Percentiles rank a stretch among this genome's conserved stretches.
Evolutionary conservation across 2,113 vertebrate species (phyloP).

Genomic region (Opisthocomus hoazin): DNA sequence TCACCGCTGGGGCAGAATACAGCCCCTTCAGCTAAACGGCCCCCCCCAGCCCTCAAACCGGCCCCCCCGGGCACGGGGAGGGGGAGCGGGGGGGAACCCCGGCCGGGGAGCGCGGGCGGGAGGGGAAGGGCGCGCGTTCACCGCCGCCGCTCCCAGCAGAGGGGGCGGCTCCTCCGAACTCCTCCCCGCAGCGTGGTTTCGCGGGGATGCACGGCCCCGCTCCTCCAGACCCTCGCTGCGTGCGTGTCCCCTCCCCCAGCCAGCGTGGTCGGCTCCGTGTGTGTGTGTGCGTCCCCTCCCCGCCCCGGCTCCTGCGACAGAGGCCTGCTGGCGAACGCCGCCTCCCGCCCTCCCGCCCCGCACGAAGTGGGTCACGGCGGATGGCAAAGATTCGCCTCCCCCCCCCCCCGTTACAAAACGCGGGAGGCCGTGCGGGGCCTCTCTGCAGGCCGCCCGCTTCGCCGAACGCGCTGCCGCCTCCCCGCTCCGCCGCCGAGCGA

Average conservation of each 20-base stretch:
- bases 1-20: no score
- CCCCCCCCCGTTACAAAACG: not conserved
- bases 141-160: not conserved
- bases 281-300: not conserved
- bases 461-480: not conserved
- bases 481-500: not conserved
- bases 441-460: not conserved
- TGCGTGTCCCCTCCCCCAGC: not conserved
- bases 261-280: not conserved
- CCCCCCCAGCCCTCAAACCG: not conserved
- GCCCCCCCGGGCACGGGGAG: not conserved
- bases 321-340: not conserved
- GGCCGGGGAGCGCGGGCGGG: not conserved
- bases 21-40: not conserved
- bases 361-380: not conserved
- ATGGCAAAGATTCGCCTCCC: not conserved
- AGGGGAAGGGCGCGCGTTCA: not conserved
- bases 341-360: not conserved
- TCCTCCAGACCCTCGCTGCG: not conserved
- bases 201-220: not conserved
- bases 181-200: constrained; percentile 26
- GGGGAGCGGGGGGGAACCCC: not conserved
- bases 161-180: constrained; percentile 14
- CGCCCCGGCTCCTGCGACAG: not conserved
- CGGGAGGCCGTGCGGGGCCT: not conserved